Evolutionary conservation across 2,797 vertebrate species (phyloP).

Genomic region (Propithecus perrieri): DNA sequence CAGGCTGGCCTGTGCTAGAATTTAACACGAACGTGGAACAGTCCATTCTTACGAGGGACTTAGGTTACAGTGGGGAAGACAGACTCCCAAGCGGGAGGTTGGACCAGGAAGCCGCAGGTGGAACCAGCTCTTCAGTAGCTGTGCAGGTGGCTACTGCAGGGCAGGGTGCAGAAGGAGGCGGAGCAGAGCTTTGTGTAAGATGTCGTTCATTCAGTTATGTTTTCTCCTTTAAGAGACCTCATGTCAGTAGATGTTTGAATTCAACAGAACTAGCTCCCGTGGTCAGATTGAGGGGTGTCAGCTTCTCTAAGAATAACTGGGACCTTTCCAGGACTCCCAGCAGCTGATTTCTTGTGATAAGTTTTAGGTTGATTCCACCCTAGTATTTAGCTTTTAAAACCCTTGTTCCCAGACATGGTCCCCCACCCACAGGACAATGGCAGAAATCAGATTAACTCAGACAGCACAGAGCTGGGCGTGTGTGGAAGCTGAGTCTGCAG

Average conservation of each 20-base stretch:
- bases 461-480: background rate
- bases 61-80: background rate
- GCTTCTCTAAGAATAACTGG: constrained; percentile 48
- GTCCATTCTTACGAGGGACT: background rate
- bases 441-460: background rate
- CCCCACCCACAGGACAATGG: constrained; percentile 55
- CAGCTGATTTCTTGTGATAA: constrained; percentile 53
- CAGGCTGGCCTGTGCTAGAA: too few relatives aligned
- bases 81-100: background rate
- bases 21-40: fast-evolving
- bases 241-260: fast-evolving
- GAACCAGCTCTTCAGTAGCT: background rate
- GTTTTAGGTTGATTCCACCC: constrained; percentile 52
- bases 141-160: background rate
- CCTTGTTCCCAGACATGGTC: background rate
- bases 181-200: background rate
- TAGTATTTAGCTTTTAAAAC: constrained; percentile 33
- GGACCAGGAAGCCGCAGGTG: background rate
- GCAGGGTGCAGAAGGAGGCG: background rate
- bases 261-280: constrained; percentile 7
- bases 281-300: background rate
- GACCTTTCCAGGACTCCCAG: background rate
- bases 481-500: background rate
- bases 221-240: background rate
- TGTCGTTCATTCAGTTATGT: background rate